Evolutionary conservation across 2,113 vertebrate species (phyloP), one percentile per base, ranked within the genome.

Genomic region (Mungos mungo): DNA sequence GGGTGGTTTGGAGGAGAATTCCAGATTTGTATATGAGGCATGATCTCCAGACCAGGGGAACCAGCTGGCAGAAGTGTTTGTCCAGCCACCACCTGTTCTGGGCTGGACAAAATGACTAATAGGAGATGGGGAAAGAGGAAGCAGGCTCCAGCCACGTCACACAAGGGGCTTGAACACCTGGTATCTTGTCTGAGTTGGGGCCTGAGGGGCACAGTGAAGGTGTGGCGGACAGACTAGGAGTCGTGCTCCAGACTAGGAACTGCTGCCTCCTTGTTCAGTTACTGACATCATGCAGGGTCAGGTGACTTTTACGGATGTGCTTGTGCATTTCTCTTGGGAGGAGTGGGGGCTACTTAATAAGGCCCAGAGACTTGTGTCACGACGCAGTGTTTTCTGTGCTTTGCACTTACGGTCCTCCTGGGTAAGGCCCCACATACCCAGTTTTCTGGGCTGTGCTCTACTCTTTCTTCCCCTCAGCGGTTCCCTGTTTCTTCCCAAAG

Each of bases 391-490:
- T 23, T 54, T 94, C 10, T 90, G 1, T 79, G 60, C 29, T 41
- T 66, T 82, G 38, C 60, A 29, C 6, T 71, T 65, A 38, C 0
- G 0, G 2, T 63, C 11, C 65, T n/a, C 2, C 31, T n/a, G 15
- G 60, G 33, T 60, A 60, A 57, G 57, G 18, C 25, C 52, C 18
- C 1, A 1, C 23, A 16, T 33, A 5, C 3, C 35, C 23, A 47
- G 45, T 50, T 35, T 76, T 69, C 4, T 72, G 29, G 57, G 12
- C 27, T 63, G 38, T 33, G 13, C 25, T 72, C 29, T 81, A 25
- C 23, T 33, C 7, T 81, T 21, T 83, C 50, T 19, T 3, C 45
- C 66, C 35, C 29, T 15, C 33, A 18, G 5, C 13, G 2, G 47
- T 60, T 85, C 15, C 5, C 6, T 19, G 74, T 91, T 68, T 25